These are phyloP conservation scores for Atrichornis clamosus DNA, from an alignment of 2,113 vertebrate genomes.

Conservation along the genomic window DNA sequence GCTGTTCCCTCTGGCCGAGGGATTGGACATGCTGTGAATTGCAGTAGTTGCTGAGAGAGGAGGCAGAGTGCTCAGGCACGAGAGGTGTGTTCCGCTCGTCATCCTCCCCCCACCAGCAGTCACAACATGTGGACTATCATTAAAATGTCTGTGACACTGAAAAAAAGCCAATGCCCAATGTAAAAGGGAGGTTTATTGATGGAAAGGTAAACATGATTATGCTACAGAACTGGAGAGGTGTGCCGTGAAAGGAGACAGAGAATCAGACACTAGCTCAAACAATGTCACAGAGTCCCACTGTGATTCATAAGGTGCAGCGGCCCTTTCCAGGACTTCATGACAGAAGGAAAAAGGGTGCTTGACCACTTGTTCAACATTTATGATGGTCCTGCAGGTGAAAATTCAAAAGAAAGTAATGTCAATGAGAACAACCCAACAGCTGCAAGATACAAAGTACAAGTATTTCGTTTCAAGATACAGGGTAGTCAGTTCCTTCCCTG, in stretches of 20 bases:
- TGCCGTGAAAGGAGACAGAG: background rate
- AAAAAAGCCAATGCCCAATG: background rate
- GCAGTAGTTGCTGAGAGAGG: background rate
- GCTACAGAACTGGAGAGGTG: background rate
- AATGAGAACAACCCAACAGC: background rate
- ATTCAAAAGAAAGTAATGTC: background rate
- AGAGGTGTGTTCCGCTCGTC: background rate
- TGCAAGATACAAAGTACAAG: background rate
- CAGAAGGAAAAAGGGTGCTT: background rate
- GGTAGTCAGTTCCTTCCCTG: background rate
- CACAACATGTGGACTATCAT: rapidly evolving
- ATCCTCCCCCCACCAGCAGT: background rate
- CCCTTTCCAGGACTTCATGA: background rate
- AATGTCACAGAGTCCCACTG: rapidly evolving
- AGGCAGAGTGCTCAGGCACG: background rate
- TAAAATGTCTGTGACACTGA: background rate
- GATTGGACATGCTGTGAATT: background rate
- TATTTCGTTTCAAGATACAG: rapidly evolving
- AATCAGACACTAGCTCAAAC: background rate
- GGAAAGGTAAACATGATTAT: background rate
- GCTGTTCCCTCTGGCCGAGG: background rate
- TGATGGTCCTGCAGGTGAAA: background rate
- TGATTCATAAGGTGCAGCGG: background rate
- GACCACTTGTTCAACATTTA: background rate
- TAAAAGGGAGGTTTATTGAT: conserved; percentile 26